Conservation (phyloP, 2,113 vertebrate genomes). For the Antigone vipio region DNA sequence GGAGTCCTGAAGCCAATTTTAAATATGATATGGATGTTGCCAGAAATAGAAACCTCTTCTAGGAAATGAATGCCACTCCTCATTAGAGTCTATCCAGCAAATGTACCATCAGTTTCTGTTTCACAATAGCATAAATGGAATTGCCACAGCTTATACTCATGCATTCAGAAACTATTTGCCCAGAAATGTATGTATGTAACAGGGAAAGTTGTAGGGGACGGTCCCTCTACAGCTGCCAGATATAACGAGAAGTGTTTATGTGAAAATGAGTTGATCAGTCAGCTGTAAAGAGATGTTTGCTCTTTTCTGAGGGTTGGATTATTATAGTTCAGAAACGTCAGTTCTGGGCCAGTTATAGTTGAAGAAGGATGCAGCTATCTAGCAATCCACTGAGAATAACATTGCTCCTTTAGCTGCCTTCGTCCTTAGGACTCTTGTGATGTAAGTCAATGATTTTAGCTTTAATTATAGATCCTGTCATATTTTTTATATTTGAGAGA, state of each 20-base stretch:
- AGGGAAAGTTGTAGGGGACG: not conserved
- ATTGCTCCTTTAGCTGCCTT: not conserved
- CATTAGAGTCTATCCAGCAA: not conserved
- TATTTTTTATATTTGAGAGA: not conserved
- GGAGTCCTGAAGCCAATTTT: not conserved
- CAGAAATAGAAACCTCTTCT: slow-evolving; percentile 9
- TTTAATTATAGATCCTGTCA: not conserved
- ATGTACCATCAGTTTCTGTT: not conserved
- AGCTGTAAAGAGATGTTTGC: not conserved
- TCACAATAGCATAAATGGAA: not conserved
- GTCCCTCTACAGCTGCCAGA: not conserved
- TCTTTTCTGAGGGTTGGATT: not conserved
- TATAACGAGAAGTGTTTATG: not conserved
- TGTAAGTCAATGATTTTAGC: not conserved
- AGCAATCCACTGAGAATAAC: not conserved
- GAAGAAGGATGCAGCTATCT: not conserved
- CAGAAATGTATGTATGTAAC: not conserved
- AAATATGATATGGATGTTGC: not conserved
- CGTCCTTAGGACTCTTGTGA: not conserved
- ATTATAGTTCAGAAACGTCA: not conserved
- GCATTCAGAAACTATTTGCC: not conserved
- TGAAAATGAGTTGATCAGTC: not conserved
- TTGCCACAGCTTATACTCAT: not conserved
- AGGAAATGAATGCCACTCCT: not conserved
- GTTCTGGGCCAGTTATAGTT: not conserved